phyloP scores from a whole-genome alignment of 2,797 vertebrate genomes.

The Dermochelys coriacea region DNA sequence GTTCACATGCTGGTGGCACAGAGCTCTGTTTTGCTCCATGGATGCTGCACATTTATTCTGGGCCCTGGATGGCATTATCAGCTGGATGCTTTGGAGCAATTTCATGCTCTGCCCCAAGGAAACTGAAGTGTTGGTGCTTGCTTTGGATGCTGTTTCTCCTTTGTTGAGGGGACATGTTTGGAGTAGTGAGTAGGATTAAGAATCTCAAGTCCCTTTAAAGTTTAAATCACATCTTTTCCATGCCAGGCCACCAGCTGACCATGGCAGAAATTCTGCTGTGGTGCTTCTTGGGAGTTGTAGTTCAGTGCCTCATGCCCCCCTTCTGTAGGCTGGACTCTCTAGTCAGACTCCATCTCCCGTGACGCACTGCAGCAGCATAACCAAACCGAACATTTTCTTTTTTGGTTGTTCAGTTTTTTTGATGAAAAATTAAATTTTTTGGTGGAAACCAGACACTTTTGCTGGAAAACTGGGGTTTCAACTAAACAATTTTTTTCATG shows the following conservation, averaged over 20 bases:
- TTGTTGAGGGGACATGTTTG: not conserved
- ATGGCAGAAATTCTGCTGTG: not conserved
- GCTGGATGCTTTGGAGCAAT: not conserved
- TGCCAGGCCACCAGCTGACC: not conserved
- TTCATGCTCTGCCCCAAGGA: not conserved
- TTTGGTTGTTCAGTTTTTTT: not conserved
- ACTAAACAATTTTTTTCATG: not conserved
- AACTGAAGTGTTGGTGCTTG: not conserved
- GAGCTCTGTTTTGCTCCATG: not conserved
- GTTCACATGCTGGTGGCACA: not conserved
- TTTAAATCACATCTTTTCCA: not conserved
- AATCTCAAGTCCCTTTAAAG: not conserved
- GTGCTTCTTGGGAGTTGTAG: not conserved
- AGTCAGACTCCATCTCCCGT: not conserved
- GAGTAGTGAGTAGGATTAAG: not conserved
- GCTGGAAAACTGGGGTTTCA: not conserved
- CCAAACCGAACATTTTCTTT: not conserved
- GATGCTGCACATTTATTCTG: not conserved
- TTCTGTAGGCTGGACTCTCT: not conserved
- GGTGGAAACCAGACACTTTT: not conserved
- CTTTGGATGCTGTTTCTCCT: not conserved
- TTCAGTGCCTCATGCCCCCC: not conserved
- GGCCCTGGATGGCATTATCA: not conserved
- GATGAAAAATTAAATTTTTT: not conserved
- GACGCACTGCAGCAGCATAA: not conserved